Evolutionary conservation across 1,140 invertebrate genomes (phyloP).

Genomic region (Cherax quadricarinatus): DNA sequence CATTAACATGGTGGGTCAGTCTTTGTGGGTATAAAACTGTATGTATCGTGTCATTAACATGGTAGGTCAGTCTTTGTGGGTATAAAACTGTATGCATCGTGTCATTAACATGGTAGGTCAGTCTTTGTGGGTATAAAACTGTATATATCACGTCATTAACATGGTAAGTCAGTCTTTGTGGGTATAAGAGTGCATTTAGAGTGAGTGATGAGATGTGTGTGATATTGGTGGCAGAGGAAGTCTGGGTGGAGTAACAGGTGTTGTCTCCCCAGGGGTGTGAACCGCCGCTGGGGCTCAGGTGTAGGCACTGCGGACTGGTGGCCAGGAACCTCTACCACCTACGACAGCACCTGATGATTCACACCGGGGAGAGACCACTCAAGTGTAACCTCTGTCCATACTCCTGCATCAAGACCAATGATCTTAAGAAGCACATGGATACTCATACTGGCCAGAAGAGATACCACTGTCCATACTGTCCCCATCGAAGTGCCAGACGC

Average conservation of each 20-base stretch:
- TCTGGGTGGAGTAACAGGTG: slow-evolving; percentile 52
- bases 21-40: background rate
- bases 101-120: no score
- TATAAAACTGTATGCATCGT: no score
- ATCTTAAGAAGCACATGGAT: slow-evolving; percentile 67
- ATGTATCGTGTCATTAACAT: background rate
- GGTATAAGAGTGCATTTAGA: background rate
- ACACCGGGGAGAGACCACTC: slow-evolving; percentile 68
- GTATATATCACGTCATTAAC: background rate
- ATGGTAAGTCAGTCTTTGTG: background rate
- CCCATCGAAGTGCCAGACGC: slow-evolving; percentile 58
- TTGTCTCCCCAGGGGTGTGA: slow-evolving; percentile 68
- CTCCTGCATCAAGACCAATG: slow-evolving; percentile 68
- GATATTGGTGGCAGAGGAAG: background rate
- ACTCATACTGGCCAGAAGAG: slow-evolving; percentile 63
- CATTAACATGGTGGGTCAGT: background rate
- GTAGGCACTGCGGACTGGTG: slow-evolving; percentile 59
- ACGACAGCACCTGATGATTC: slow-evolving; percentile 69
- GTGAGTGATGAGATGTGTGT: slow-evolving; percentile 3
- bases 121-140: no score
- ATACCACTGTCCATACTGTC: slow-evolving; percentile 59
- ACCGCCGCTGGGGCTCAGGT: slow-evolving; percentile 46
- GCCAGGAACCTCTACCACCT: slow-evolving; percentile 62
- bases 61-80: no score
- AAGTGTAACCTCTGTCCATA: slow-evolving; percentile 67